Percentiles rank a stretch among this genome's conserved stretches.
Evolutionary conservation across 2,113 vertebrate species (phyloP).

Genomic region (Aythya baeri): DNA sequence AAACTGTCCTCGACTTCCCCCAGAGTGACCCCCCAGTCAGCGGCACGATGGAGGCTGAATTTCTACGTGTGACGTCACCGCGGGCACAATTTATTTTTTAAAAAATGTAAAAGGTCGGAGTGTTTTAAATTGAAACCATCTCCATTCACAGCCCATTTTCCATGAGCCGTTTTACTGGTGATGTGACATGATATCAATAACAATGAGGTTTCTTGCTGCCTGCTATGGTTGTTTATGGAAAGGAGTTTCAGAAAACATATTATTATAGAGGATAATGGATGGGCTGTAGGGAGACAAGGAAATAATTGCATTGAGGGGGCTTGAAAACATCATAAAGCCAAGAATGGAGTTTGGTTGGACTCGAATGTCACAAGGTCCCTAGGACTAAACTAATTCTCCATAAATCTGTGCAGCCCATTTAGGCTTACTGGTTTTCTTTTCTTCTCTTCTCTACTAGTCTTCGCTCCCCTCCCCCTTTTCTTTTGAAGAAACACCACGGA

Average conservation of each 20-base stretch:
- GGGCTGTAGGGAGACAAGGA: conserved; percentile 71
- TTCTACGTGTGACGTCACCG: background rate
- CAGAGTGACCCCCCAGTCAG: background rate
- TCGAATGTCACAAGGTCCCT: conserved; percentile 50
- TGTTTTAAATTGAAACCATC: conserved; percentile 38
- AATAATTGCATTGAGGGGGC: conserved; percentile 73
- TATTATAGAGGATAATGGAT: conserved; percentile 77
- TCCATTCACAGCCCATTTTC: conserved; percentile 63
- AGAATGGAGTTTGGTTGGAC: conserved; percentile 68
- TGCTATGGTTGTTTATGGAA: conserved; percentile 71
- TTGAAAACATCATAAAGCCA: conserved; percentile 69
- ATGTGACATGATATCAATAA: conserved; percentile 66
- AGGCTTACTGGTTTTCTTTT: conserved; percentile 34
- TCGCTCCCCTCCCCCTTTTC: background rate
- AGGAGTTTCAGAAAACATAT: conserved; percentile 74
- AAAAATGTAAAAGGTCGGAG: conserved; percentile 37
- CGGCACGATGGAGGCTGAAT: background rate
- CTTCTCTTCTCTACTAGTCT: background rate
- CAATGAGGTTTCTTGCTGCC: conserved; percentile 54
- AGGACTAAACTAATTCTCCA: conserved; percentile 64
- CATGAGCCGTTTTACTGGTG: conserved; percentile 48
- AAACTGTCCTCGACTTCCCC: background rate
- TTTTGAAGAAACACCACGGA: conserved; percentile 2
- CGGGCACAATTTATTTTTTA: background rate
- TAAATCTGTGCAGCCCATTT: conserved; percentile 60